phyloP scores from a whole-genome alignment of 37 sponge, comb jelly and placozoan genomes.

The Halisarca cf. caerulea region DNA sequence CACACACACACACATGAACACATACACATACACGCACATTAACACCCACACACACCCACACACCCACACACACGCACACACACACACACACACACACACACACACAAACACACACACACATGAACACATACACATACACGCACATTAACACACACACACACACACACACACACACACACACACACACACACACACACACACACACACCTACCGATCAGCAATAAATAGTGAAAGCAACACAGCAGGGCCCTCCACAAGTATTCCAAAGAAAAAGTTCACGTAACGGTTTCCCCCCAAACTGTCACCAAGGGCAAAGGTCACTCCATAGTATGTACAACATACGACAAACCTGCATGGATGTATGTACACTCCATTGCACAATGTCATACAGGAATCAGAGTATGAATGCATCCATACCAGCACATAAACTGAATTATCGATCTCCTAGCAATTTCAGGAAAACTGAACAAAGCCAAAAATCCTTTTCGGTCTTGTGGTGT shows the following conservation, averaged over 20 bases:
- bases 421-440: not conserved
- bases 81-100: too few relatives aligned
- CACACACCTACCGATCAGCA: not conserved
- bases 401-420: constrained; percentile 18
- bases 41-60: too few relatives aligned
- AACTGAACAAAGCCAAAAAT: constrained; percentile 1
- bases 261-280: not conserved
- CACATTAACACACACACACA: too few relatives aligned
- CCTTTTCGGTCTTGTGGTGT: not conserved
- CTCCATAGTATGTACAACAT: constrained; percentile 20
- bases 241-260: constrained; percentile 6
- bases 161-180: too few relatives aligned
- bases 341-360: not conserved
- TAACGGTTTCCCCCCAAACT: constrained; percentile 18
- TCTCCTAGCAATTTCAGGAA: not conserved
- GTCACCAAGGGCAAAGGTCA: constrained; percentile 16
- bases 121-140: too few relatives aligned
- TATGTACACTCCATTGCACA: too few relatives aligned
- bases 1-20: too few relatives aligned
- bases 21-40: too few relatives aligned
- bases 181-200: too few relatives aligned
- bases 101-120: too few relatives aligned
- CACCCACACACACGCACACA: too few relatives aligned
- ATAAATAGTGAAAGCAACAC: not conserved
- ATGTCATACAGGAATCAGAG: too few relatives aligned